Evolutionary conservation across 2,888 invertebrate genomes (phyloP).

Genomic region (Lasioglossum oenotherae): DNA sequence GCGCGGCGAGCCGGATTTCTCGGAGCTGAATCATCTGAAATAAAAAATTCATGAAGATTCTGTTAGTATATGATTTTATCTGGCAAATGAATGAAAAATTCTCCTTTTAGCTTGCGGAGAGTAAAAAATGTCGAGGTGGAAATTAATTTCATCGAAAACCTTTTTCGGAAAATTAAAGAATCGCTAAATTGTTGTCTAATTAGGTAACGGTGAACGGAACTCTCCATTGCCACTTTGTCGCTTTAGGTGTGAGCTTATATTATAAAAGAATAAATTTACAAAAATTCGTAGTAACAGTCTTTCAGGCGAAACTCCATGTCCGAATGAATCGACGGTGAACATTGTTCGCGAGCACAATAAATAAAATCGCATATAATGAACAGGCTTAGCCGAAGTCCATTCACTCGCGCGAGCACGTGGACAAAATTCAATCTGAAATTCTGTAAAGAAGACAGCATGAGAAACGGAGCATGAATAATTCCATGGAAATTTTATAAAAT

Average conservation of each 20-base stretch:
- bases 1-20: not conserved
- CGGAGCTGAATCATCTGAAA: constrained; percentile 1
- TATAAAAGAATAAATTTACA: not conserved
- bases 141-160: not conserved
- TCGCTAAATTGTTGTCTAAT: not conserved
- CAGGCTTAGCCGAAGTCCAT: not conserved
- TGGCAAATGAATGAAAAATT: not conserved
- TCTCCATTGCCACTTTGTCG: no score
- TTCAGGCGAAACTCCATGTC: not conserved
- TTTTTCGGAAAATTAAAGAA: not conserved
- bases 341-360: not conserved
- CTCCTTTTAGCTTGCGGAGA: not conserved
- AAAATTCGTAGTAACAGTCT: not conserved
- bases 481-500: not conserved
- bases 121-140: not conserved
- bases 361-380: not conserved
- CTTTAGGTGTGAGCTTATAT: not conserved
- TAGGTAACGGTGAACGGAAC: no score
- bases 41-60: not conserved
- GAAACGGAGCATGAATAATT: not conserved
- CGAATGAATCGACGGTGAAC: not conserved
- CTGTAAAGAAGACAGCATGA: not conserved
- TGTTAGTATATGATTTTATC: not conserved
- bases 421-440: not conserved
- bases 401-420: not conserved